Evolutionary conservation across 2,113 vertebrate species (phyloP).

Genomic region (Cyphotilapia sp.): DNA sequence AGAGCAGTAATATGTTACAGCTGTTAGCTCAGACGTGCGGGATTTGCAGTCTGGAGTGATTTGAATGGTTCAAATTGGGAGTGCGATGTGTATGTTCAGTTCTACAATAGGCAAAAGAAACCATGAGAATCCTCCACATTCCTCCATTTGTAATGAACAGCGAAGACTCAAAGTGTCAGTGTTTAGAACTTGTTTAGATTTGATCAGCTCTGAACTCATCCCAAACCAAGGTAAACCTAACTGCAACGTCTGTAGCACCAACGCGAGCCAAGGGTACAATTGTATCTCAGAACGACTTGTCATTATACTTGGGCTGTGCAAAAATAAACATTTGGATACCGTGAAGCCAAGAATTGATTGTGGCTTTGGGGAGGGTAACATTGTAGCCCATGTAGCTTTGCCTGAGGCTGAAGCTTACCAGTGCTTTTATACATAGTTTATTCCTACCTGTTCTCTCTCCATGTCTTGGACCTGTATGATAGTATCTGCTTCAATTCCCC

Average conservation of each 20-base stretch:
- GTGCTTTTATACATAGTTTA: constrained; percentile 72
- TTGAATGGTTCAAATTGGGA: constrained; percentile 20
- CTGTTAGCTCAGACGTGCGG: constrained; percentile 41
- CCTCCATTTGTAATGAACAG: not conserved
- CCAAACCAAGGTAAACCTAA: constrained; percentile 28
- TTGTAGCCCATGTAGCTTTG: constrained; percentile 63
- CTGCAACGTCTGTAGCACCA: constrained; percentile 4
- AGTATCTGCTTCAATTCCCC: constrained; percentile 66
- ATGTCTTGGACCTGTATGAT: constrained; percentile 67
- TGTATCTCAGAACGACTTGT: constrained; percentile 56
- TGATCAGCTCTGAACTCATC: constrained; percentile 22
- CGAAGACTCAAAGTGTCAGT: not conserved
- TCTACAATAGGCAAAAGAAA: not conserved
- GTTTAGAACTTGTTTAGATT: constrained; percentile 33
- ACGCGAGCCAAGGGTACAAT: constrained; percentile 43
- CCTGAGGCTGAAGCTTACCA: constrained; percentile 67
- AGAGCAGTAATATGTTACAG: constrained; percentile 41
- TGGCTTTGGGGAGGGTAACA: constrained; percentile 64
- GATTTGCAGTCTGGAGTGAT: constrained; percentile 45
- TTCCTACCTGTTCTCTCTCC: constrained; percentile 69
- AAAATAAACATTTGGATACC: constrained; percentile 69
- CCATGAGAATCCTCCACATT: not conserved
- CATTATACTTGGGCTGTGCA: constrained; percentile 55
- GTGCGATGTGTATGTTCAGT: not conserved
- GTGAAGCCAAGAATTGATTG: constrained; percentile 70